Evolutionary conservation across 2,113 vertebrate species (phyloP).

Genomic region (Pelmatolapia mariae): DNA sequence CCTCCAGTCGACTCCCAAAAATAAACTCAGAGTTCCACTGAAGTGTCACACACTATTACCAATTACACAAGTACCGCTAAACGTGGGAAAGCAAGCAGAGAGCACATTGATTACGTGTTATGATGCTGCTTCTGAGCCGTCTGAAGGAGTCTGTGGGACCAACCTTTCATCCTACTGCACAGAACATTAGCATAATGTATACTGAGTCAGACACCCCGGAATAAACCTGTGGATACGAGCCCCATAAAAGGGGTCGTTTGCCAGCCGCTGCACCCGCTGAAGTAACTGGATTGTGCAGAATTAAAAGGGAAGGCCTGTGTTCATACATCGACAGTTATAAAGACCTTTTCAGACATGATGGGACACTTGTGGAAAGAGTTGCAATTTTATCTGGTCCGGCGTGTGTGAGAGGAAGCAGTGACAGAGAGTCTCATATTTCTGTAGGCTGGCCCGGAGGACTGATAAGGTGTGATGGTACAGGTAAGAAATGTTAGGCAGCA

Average conservation of each 20-base stretch:
- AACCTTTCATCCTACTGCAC: neutral
- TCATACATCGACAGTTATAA: neutral
- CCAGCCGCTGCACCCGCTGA: neutral
- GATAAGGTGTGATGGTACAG: neutral
- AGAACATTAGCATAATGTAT: neutral
- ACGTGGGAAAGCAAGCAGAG: neutral
- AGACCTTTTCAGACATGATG: neutral
- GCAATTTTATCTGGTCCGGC: neutral
- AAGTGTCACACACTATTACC: slow-evolving; percentile 28
- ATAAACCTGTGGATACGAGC: slow-evolving; percentile 10
- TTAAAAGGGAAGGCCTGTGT: neutral
- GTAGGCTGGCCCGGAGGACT: neutral
- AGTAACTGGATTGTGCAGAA: neutral
- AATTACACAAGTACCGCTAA: slow-evolving; percentile 16
- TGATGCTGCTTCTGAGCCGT: neutral
- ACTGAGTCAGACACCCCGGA: neutral
- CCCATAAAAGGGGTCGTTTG: neutral
- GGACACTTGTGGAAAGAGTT: neutral
- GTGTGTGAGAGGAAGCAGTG: neutral
- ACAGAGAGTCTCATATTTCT: neutral
- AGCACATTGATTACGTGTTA: slow-evolving; percentile 6
- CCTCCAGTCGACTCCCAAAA: neutral
- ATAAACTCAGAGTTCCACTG: slow-evolving; percentile 12
- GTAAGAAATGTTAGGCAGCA: accelerated
- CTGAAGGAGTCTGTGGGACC: neutral